Conservation (phyloP, 2,888 invertebrate species). For the Isoperla grammatica region DNA sequence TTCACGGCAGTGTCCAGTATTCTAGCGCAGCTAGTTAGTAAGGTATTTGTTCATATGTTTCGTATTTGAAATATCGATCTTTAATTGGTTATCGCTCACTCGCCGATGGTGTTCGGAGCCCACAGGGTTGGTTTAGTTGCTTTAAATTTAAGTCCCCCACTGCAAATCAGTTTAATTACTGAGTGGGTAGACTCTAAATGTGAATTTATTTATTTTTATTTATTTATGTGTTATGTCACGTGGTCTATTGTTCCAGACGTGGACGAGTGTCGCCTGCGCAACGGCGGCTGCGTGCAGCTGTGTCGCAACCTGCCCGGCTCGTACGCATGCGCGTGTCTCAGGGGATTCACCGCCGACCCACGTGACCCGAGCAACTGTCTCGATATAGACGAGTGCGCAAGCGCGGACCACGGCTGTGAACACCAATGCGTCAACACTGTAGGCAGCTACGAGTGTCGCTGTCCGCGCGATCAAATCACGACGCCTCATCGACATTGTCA, state of each 20-base stretch:
- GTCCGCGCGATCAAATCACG: background rate
- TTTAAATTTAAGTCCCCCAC: no score
- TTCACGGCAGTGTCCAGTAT: no score
- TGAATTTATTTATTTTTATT: no score
- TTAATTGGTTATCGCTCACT: no score
- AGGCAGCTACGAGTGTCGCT: conserved; percentile 34
- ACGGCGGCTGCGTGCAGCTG: conserved; percentile 50
- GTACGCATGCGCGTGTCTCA: conserved; percentile 50
- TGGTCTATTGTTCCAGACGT: conserved; percentile 43
- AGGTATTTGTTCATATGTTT: no score
- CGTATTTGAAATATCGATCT: no score
- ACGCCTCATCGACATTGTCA: background rate
- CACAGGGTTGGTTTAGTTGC: no score
- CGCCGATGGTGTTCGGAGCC: no score
- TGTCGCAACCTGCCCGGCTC: conserved; percentile 54
- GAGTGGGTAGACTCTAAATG: no score
- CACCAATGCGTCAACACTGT: conserved; percentile 40
- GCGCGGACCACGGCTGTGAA: conserved; percentile 39
- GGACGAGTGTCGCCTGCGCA: conserved; percentile 50
- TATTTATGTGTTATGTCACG: no score
- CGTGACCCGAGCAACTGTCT: conserved; percentile 34
- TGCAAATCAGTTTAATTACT: no score
- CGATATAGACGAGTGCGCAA: conserved; percentile 33
- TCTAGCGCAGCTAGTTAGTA: no score
- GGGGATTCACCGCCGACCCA: conserved; percentile 41